Conservation (phyloP, 1,140 invertebrate genomes). For the Cataglyphis hispanica region DNA sequence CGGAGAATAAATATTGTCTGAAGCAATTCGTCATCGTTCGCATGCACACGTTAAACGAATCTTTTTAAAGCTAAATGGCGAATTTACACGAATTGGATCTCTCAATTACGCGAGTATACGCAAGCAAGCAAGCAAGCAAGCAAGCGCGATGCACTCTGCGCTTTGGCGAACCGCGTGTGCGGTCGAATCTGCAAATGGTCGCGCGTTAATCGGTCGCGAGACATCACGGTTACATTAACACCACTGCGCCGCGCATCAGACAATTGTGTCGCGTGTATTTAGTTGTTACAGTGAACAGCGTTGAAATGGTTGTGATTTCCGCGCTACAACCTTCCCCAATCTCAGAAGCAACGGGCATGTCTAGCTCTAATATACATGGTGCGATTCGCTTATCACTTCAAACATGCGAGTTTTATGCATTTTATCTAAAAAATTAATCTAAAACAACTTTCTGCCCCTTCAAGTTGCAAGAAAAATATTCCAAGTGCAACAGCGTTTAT, state of each 20-base stretch:
- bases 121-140: neutral
- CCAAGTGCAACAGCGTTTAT: neutral
- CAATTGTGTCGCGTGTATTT: conserved; percentile 1
- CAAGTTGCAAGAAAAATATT: neutral
- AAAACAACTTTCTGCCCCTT: neutral
- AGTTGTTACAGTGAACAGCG: neutral
- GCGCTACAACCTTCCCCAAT: neutral
- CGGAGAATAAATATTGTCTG: neutral
- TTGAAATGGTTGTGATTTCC: neutral
- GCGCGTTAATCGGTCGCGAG: conserved; percentile 56
- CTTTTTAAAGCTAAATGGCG: neutral
- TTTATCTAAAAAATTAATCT: neutral
- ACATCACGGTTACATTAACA: conserved; percentile 40
- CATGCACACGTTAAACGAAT: neutral
- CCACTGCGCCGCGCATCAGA: conserved; percentile 7
- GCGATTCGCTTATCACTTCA: neutral
- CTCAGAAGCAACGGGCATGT: conserved; percentile 11
- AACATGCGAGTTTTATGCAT: neutral
- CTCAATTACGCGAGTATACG: neutral
- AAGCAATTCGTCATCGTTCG: neutral
- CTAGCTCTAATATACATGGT: neutral
- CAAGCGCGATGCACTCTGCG: neutral
- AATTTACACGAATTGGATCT: neutral
- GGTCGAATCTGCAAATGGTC: conserved; percentile 42
- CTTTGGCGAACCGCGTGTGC: neutral